Base-by-base conservation (phyloP, 2,888 invertebrate species). In the Pyrrhosoma nymphula region DNA sequence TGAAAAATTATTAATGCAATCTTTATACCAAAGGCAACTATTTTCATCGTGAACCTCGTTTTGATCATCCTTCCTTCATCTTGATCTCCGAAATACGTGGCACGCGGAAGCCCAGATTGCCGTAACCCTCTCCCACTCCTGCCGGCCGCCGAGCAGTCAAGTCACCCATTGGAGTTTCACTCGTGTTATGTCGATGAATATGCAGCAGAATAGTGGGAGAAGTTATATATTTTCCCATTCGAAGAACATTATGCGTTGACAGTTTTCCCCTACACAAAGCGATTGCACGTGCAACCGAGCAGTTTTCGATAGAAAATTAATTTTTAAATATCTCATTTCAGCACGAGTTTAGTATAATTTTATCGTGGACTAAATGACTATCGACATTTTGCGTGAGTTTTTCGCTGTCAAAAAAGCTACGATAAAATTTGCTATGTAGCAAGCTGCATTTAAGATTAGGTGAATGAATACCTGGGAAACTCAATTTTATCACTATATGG, bases 171-270 rank as follows among this genome's bases (percentile, higher is more conserved):
- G 1, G 35, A 35, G 82, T 82, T 82, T 82, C 35, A 35, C 35
- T 82, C 26, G 82, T 82, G 69, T 93, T 69, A 69, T 47, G 47
- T 93, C 93, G 93, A 69, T 93, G 93, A 93, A 93, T 93, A 93
- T 93, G 69, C 69, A 93, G 69, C 93, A 93, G 93, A 14, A 35
- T 69, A 69, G 35, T 35, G 14, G 14, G n/a, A 82, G 82, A 35
- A 35, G 35, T 35, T 30, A 16, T 82, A 82, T 82, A 35, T 82
- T 82, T 35, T 82, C 14, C 82, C 35, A n/a, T 30, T 35, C 82
- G 35, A 82, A 35, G 82, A 82, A 82, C 35, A 30, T 82, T 16
- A 82, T 35, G 82, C 26, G 69, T 4, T 4, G 69, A 35, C 82
- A 82, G 35, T 35, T 82, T 82, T 18, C 8, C 82, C 82, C 35